Evolutionary conservation across 2,888 invertebrate species (phyloP).

Genomic region (Allygus modestus): DNA sequence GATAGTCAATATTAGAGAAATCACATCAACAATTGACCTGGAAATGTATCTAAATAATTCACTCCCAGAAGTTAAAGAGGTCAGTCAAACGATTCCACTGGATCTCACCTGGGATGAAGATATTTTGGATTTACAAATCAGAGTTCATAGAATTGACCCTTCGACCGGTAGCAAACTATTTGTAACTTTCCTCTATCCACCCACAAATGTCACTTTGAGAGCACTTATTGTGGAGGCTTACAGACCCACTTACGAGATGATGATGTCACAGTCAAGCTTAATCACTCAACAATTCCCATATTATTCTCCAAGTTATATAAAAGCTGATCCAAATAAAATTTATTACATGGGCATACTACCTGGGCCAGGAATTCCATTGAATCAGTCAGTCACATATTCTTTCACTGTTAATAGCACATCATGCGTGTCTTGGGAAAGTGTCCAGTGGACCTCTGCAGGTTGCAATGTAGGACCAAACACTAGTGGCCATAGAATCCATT

Average conservation of each 20-base stretch:
- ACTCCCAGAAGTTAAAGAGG: background rate
- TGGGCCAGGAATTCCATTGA: background rate
- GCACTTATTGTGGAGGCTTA: background rate
- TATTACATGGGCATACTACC: background rate
- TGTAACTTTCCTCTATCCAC: background rate
- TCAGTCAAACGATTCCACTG: background rate
- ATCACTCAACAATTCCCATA: background rate
- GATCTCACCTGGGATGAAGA: background rate
- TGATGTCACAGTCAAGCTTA: background rate
- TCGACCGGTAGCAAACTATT: background rate
- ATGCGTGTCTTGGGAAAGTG: background rate
- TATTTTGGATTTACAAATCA: background rate
- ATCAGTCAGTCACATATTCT: background rate
- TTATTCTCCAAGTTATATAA: background rate
- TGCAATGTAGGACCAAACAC: conserved; percentile 10
- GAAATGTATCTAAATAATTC: background rate
- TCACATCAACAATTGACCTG: background rate
- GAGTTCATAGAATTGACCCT: background rate
- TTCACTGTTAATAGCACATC: background rate
- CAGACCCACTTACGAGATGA: background rate
- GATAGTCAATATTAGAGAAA: background rate
- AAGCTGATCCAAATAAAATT: background rate
- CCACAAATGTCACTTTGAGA: background rate
- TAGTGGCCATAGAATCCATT: background rate
- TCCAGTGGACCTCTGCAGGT: background rate